Evolutionary conservation across 92 coral and sea anemone species (phyloP).

Genomic region (Palythoa grandis): DNA sequence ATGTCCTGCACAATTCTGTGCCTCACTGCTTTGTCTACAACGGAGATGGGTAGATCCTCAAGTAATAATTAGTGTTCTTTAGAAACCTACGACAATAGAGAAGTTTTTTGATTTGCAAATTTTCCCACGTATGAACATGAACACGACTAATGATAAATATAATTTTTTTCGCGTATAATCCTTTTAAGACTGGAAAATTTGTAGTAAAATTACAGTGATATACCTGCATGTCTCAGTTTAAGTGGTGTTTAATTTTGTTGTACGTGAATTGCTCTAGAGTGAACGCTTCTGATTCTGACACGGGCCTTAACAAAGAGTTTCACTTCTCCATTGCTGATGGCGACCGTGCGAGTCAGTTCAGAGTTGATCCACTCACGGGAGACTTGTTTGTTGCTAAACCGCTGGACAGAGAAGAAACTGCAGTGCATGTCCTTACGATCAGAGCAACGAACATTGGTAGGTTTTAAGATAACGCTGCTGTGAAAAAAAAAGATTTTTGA

Average conservation of each 20-base stretch:
- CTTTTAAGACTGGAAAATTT: not conserved
- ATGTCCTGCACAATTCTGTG: too few species aligned
- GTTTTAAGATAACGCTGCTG: not conserved
- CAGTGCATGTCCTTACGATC: conserved; percentile 63
- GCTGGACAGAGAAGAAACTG: conserved; percentile 78
- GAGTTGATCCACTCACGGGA: conserved; percentile 73
- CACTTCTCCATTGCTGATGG: conserved; percentile 77
- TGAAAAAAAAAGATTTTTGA: too few species aligned
- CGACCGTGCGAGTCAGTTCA: conserved; percentile 70
- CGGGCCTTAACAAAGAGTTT: conserved; percentile 73
- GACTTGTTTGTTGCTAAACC: conserved; percentile 64
- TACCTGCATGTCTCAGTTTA: not conserved
- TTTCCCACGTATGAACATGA: too few species aligned
- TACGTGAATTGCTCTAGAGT: conserved; percentile 35
- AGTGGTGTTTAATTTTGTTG: not conserved
- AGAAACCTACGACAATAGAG: too few species aligned
- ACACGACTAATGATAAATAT: too few species aligned
- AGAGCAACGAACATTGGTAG: conserved; percentile 90
- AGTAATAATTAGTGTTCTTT: not conserved
- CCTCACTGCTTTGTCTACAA: too few species aligned
- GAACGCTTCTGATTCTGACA: conserved; percentile 74
- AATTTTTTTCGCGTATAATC: too few species aligned
- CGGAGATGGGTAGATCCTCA: too few species aligned
- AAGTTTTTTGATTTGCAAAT: too few species aligned
- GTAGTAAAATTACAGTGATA: not conserved